phyloP scores from a whole-genome alignment of 2,113 vertebrate genomes.

The Hippocampus abdominalis region DNA sequence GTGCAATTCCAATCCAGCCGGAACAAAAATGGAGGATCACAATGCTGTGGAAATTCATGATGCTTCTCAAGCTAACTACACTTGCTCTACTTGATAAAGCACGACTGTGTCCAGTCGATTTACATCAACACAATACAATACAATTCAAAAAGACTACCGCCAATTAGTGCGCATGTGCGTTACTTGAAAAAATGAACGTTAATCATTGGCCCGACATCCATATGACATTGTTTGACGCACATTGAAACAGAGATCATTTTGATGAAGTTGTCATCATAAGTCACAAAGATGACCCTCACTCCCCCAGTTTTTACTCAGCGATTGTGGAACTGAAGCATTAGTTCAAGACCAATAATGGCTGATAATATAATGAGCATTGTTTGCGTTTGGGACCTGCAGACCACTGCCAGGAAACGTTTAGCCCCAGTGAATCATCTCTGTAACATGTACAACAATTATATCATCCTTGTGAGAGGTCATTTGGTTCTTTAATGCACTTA shows the following conservation, averaged over 20 bases:
- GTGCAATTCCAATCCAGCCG: background rate
- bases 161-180: background rate
- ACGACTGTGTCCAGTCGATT: too few relatives aligned
- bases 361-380: background rate
- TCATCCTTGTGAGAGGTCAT: conserved; percentile 43
- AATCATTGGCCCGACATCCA: background rate
- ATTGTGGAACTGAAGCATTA: background rate
- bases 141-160: background rate
- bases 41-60: too few relatives aligned
- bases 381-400: background rate
- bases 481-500: conserved; percentile 59
- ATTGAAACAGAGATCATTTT: background rate
- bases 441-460: conserved; percentile 6
- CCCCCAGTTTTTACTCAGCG: background rate
- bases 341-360: background rate
- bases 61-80: too few relatives aligned
- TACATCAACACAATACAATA: too few relatives aligned
- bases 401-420: background rate
- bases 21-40: background rate
- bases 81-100: too few relatives aligned
- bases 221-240: background rate
- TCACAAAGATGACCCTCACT: background rate
- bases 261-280: background rate
- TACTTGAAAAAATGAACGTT: background rate
- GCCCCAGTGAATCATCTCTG: background rate